Evolutionary conservation across 1,140 invertebrate genomes (phyloP).

Genomic region (Brachionus rotundiformis): DNA sequence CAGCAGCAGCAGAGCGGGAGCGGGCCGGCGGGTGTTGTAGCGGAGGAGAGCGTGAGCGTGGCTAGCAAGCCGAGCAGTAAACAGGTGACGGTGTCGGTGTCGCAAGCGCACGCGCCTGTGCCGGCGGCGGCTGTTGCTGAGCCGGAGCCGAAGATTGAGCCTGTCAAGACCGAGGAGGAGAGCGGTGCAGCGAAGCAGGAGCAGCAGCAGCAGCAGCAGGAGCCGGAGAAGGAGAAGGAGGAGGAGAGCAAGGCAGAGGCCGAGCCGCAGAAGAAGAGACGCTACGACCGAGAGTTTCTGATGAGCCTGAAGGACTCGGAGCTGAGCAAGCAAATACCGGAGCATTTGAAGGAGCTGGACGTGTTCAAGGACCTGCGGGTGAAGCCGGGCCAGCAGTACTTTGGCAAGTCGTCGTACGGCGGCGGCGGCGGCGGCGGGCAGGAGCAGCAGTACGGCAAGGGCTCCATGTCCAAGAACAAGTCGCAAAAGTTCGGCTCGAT

Average conservation of each 20-base stretch:
- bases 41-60: no score
- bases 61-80: background rate
- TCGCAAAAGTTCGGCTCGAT: background rate
- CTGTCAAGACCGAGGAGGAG: no score
- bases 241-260: background rate
- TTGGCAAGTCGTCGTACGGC: background rate
- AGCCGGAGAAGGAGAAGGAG: background rate
- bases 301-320: background rate
- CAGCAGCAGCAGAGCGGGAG: no score
- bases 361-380: background rate
- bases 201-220: background rate
- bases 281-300: constrained; percentile 18
- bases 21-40: no score
- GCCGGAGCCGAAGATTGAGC: no score
- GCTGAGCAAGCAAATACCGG: background rate
- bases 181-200: no score
- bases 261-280: background rate
- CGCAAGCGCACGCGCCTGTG: no score
- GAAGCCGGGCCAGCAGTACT: background rate
- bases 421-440: background rate
- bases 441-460: background rate
- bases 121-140: no score
- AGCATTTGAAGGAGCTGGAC: background rate
- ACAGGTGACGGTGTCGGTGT: constrained; percentile 29
- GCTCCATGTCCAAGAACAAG: background rate